phyloP scores from a whole-genome alignment of 1,140 invertebrate species.

The Periplaneta americana region DNA sequence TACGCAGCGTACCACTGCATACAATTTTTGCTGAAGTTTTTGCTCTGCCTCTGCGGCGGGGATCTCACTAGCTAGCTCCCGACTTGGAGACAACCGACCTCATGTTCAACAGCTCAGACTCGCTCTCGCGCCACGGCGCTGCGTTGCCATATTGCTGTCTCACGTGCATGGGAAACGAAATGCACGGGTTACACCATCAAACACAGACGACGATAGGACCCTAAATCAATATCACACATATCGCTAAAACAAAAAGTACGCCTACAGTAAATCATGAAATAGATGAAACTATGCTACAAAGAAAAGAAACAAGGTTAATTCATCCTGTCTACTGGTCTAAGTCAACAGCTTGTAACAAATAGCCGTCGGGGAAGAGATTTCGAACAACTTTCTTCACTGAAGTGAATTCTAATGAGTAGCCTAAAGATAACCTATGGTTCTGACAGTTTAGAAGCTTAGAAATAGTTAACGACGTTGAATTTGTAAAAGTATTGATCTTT shows the following conservation, averaged over 20 bases:
- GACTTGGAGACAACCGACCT: conserved; percentile 16
- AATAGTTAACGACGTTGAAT: too few species aligned
- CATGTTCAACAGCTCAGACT: conserved; percentile 13
- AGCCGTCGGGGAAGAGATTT: neutral
- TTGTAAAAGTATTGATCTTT: neutral
- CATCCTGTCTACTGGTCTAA: neutral
- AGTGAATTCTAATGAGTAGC: neutral
- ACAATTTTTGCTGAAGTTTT: conserved; percentile 10
- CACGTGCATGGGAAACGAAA: conserved; percentile 12
- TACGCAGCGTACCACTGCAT: conserved; percentile 14
- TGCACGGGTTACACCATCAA: conserved; percentile 12
- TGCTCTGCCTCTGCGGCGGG: conserved; percentile 11
- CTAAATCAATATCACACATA: conserved; percentile 17
- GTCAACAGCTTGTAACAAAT: neutral
- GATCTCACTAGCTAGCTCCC: conserved; percentile 15
- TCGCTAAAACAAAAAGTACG: neutral
- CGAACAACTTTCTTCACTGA: neutral
- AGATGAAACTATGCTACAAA: neutral
- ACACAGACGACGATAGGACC: conserved; percentile 9
- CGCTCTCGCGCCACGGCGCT: conserved; percentile 10
- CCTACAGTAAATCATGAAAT: neutral
- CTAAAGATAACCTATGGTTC: neutral
- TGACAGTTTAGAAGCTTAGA: neutral
- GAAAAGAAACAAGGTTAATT: neutral
- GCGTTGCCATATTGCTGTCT: conserved; percentile 10